Base-by-base conservation (phyloP, 2,888 invertebrate genomes). In the Diarsia rubi region DNA sequence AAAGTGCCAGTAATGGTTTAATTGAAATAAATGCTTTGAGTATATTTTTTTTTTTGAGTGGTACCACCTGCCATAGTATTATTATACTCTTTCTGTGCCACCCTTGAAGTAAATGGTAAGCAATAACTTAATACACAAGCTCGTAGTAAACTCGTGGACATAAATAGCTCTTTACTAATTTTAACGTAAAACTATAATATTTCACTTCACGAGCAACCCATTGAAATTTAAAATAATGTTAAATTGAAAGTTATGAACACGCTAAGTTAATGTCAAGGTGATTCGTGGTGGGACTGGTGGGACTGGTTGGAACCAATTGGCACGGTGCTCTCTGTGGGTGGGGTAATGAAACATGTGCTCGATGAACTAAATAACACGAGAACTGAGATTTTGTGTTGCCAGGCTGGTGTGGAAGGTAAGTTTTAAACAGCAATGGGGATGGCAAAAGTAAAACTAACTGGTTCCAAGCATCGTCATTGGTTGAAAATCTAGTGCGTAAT, bases 231-330 rank as follows among this genome's bases (percentile, higher is more conserved):
- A 67, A 75, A 76, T 66, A 70, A 66, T 74, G 42, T 70, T 71
- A 19, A 60, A 60, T 60, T 62, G 27, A 75, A 60, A 67, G 71
- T 69, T 65, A 64, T 44, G 68, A 57, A 69, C 75, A 72, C 75
- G 81, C 72, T 9, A 79, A 42, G 16, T 19, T 37, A 74, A 73
- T 54, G 83, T 76, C 83, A 85, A 77, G 83, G 75, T 70, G 64
- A 64, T 64, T 37, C 44, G 73, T 65, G 69, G 49, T 14, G 27
- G 31, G 54, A 68, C 37, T 12, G 79, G 62, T 14, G 27, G 31
- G 54, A 68, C 37, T 12, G 79, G 62, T 62, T 73, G 73, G 78
- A 78, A 83, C 68, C 69, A 69, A 69, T 79, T 75, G 83, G 62
- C 78, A 78, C 76, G 75, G 67, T 12, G 14, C 49, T 44, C 24